These are phyloP conservation scores for Sinohyriopsis cumingii DNA, from an alignment of 2,888 invertebrate species.

Conservation along the genomic window DNA sequence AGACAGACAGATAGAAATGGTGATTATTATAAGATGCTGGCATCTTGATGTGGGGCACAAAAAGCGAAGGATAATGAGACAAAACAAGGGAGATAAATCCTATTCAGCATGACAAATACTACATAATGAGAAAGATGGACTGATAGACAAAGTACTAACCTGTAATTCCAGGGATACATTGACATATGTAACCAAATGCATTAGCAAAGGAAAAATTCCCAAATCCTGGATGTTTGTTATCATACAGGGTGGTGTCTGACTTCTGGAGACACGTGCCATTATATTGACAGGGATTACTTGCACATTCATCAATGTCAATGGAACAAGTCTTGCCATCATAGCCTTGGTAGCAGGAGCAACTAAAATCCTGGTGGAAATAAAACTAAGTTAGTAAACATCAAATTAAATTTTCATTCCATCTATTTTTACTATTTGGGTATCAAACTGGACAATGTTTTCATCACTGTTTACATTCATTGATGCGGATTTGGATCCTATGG, in stretches of 20 bases:
- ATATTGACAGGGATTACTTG: conserved; percentile 73
- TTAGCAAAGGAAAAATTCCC: conserved; percentile 68
- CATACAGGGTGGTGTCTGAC: conserved; percentile 54
- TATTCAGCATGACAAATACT: no score
- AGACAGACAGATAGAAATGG: no score
- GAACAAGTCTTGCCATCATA: conserved; percentile 82
- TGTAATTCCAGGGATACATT: conserved; percentile 61
- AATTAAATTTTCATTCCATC: no score
- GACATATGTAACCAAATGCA: conserved; percentile 64
- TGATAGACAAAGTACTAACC: conserved; percentile 42
- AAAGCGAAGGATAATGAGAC: no score
- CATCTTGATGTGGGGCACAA: no score
- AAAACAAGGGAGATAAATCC: no score
- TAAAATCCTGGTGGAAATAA: conserved; percentile 48
- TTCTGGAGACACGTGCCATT: conserved; percentile 61
- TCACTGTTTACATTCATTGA: no score
- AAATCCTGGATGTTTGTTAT: conserved; percentile 33
- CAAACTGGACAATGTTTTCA: no score
- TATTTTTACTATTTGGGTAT: no score
- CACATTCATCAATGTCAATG: conserved; percentile 86
- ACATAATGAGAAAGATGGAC: neutral
- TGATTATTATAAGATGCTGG: no score
- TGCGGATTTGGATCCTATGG: no score
- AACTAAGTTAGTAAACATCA: no score
- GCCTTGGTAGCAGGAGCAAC: conserved; percentile 59